Base-by-base conservation (phyloP, 2,888 invertebrate species). In the Drosophila nr. perissopoda region DNA sequence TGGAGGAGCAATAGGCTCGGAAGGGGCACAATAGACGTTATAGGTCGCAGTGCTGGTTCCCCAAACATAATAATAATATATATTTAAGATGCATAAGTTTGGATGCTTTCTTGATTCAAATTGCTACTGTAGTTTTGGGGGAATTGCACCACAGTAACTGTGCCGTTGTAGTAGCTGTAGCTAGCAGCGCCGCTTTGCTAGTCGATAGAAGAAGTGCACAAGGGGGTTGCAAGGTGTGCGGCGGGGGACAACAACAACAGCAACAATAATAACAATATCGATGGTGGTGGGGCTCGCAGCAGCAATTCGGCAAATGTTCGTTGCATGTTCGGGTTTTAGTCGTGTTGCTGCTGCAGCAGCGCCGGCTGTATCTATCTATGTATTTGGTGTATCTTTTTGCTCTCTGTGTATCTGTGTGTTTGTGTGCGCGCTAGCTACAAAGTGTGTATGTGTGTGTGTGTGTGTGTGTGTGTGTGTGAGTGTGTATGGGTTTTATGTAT, bases 291-390 rank as follows among this genome's bases (percentile, higher is more conserved):
- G 33, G 49, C 52, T 46, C 46, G 46, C 51, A 56, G 46, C 31
- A 77, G 67, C 70, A 81, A 63, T 88, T 89, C 82, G 83, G 85
- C 85, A 84, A 81, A 81, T 79, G 79, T 74, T 89, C 82, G 88
- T 78, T 81, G 81, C 84, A 81, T 74, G 69, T 51, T 81, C 79
- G 79, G 73, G 57, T 77, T 66, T 49, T 61, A 53, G 72, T 38
- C 61, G 60, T 56, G 71, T 70, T 67, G 76, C 11, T 81, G 75
- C 67, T 64, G 72, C 67, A 42, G 64, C 82, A 59, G 82, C 76
- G 68, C 56, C 68, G 70, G 62, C 60, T 58, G 49, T 60, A 61
- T 46, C 56, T 46, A 67, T 77, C 66, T 81, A 70, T 73, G 60
- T 76, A 70, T 80, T 76, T 70, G 74, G 67, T 82, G 65, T 88